phyloP scores from a whole-genome alignment of 1,140 invertebrate genomes.

The Druon quercuslanigerum region DNA sequence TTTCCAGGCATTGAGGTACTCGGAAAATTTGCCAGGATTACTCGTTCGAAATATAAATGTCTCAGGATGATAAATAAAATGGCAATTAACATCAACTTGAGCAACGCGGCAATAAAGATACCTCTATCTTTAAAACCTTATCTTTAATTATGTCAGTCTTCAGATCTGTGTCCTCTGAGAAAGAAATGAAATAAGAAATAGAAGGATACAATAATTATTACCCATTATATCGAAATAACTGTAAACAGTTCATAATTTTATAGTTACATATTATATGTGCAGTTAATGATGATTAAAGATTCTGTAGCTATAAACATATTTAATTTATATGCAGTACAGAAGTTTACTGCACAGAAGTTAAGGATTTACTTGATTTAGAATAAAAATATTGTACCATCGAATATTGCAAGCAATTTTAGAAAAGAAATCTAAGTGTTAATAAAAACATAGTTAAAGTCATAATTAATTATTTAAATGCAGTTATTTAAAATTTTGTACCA shows the following conservation, averaged over 20 bases:
- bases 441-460: no score
- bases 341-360: no score
- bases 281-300: no score
- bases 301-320: no score
- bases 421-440: no score
- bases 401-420: no score
- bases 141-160: conserved; percentile 16
- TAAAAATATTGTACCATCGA: no score
- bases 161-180: neutral
- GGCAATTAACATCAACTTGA: conserved; percentile 70
- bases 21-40: conserved; percentile 63
- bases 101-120: conserved; percentile 72
- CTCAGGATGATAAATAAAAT: conserved; percentile 73
- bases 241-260: neutral
- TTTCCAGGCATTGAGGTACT: neutral
- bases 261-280: no score
- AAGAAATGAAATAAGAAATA: neutral
- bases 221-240: neutral
- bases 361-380: no score
- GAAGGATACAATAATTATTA: neutral
- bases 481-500: no score
- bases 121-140: conserved; percentile 40
- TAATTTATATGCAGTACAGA: no score
- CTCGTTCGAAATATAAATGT: conserved; percentile 63
- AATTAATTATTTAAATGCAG: no score